Evolutionary conservation across 53 echinoderm and acorn worm genomes (phyloP).

Genomic region (Antedon mediterranea): DNA sequence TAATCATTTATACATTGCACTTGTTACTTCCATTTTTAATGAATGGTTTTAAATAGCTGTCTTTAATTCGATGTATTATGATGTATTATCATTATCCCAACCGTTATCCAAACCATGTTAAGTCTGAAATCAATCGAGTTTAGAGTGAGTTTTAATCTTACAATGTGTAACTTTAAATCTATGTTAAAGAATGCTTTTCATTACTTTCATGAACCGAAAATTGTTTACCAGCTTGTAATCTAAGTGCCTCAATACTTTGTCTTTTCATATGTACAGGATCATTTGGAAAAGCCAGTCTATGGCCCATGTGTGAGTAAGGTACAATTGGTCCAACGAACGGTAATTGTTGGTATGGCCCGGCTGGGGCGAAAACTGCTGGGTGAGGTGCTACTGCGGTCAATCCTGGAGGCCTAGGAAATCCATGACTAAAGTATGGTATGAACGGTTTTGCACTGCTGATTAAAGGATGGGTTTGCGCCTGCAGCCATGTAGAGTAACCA

Average conservation of each 20-base stretch:
- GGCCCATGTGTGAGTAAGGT: not conserved
- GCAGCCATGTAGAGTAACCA: slow-evolving; percentile 2
- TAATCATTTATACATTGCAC: too few species aligned
- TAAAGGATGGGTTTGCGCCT: slow-evolving; percentile 1
- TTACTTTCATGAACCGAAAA: not conserved
- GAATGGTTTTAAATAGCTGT: too few species aligned
- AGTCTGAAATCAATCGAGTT: too few species aligned
- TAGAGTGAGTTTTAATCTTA: too few species aligned
- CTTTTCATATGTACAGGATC: slow-evolving; percentile 4
- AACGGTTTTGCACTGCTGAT: slow-evolving; percentile 4
- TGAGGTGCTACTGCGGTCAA: slow-evolving; percentile 4
- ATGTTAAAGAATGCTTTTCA: not conserved
- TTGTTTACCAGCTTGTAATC: slow-evolving; percentile 17
- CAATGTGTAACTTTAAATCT: too few species aligned
- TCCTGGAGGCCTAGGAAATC: not conserved
- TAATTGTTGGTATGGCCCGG: not conserved
- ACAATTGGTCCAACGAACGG: not conserved
- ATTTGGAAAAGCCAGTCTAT: slow-evolving; percentile 3
- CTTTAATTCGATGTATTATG: too few species aligned
- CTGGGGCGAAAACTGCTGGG: not conserved
- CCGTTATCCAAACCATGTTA: too few species aligned
- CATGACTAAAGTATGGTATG: slow-evolving; percentile 7
- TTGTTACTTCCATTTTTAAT: too few species aligned
- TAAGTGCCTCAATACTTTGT: slow-evolving; percentile 25
- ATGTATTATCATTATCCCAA: too few species aligned